Conservation (phyloP, 2,888 invertebrate genomes). For the Pterobdella sp. region DNA sequence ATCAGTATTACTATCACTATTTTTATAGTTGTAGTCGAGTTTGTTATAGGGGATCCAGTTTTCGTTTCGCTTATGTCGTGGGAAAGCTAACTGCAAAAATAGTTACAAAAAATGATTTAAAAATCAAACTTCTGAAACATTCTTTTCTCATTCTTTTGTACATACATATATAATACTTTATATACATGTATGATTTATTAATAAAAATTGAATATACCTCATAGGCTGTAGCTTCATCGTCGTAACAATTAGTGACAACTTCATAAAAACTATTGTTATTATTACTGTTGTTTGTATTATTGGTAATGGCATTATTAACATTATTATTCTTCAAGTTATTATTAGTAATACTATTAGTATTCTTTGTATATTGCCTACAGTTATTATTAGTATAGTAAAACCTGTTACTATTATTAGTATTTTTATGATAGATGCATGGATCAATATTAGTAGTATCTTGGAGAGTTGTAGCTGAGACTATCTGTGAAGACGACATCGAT, state of each 20-base stretch:
- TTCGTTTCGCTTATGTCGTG: too few relatives aligned
- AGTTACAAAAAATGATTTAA: too few relatives aligned
- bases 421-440: background rate
- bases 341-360: slow-evolving; percentile 1
- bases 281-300: background rate
- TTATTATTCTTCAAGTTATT: background rate
- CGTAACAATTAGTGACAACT: background rate
- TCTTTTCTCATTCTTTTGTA: too few relatives aligned
- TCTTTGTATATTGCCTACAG: background rate
- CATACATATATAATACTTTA: too few relatives aligned
- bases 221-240: background rate
- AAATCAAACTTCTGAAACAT: too few relatives aligned
- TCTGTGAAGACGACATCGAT: slow-evolving; percentile 36
- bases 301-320: background rate
- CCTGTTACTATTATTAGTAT: background rate
- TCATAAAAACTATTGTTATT: background rate
- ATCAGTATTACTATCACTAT: slow-evolving; percentile 8
- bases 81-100: too few relatives aligned
- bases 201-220: background rate
- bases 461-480: slow-evolving; percentile 35
- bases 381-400: background rate
- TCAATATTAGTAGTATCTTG: slow-evolving; percentile 29
- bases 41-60: background rate
- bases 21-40: background rate
- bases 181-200: too few relatives aligned